Evolutionary conservation across 2,113 vertebrate genomes (phyloP).

Genomic region (Embiotoca jacksoni): DNA sequence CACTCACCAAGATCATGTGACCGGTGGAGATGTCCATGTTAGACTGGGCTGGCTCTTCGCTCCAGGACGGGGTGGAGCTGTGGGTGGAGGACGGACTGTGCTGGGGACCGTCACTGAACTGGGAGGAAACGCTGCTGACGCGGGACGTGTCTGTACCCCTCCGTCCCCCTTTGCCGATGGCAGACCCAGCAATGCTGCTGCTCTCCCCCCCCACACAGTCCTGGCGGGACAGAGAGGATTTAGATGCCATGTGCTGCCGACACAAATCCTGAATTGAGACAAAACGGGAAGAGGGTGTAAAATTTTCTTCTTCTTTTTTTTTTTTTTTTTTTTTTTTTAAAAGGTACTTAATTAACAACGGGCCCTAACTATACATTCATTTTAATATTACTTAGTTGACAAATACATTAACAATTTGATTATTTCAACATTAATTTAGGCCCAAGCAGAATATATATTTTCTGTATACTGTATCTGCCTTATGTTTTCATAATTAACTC

Average conservation of each 20-base stretch:
- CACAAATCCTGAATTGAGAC: constrained; percentile 89
- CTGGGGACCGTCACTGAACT: constrained; percentile 95
- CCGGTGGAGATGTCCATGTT: constrained; percentile 99
- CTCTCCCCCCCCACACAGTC: constrained; percentile 76
- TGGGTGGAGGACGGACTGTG: constrained; percentile 95
- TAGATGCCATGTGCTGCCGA: constrained; percentile 97
- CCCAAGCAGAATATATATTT: background rate
- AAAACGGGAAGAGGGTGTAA: background rate
- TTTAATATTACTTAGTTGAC: too few species aligned
- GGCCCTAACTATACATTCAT: too few species aligned
- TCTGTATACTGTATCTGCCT: too few species aligned
- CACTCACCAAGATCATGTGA: constrained; percentile 97
- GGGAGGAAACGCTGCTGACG: constrained; percentile 97
- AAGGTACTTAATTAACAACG: too few species aligned
- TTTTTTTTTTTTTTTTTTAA: too few species aligned
- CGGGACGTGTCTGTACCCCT: constrained; percentile 91
- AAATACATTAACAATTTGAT: background rate
- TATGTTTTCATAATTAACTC: background rate
- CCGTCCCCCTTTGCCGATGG: constrained; percentile 75
- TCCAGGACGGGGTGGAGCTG: constrained; percentile 98
- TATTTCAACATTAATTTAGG: background rate
- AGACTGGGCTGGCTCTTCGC: constrained; percentile 97
- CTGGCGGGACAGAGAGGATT: constrained; percentile 88
- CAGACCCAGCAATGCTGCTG: constrained; percentile 63
- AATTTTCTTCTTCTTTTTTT: too few species aligned